Conservation (phyloP, 2,888 invertebrate genomes). For the Aproaerema taeniolella region DNA sequence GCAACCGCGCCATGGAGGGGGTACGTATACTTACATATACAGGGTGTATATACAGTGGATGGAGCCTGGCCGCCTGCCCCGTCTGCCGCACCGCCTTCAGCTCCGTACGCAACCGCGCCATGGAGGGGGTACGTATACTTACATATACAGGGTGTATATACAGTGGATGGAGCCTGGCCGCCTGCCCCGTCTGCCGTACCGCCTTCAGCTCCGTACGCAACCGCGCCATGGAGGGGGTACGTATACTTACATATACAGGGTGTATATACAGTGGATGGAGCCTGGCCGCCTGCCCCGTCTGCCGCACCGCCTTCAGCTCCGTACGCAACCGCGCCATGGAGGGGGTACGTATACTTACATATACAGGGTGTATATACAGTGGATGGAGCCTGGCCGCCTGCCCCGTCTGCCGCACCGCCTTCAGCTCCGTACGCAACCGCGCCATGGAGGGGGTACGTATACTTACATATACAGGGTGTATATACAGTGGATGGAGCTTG, state of each 20-base stretch:
- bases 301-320: slow-evolving; percentile 73
- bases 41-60: slow-evolving; percentile 80
- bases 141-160: slow-evolving; percentile 79
- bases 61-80: slow-evolving; percentile 13
- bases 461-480: too few relatives aligned
- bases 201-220: slow-evolving; percentile 69
- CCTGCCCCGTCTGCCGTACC: slow-evolving; percentile 80
- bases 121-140: slow-evolving; percentile 78
- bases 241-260: too few relatives aligned
- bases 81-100: slow-evolving; percentile 76
- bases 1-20: slow-evolving; percentile 75
- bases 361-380: too few relatives aligned
- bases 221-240: slow-evolving; percentile 75
- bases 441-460: slow-evolving; percentile 77
- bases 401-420: slow-evolving; percentile 78
- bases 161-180: slow-evolving; percentile 75
- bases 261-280: too few relatives aligned
- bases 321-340: slow-evolving; percentile 75
- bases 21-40: too few relatives aligned
- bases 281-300: slow-evolving; percentile 77
- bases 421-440: slow-evolving; percentile 69
- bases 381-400: slow-evolving; percentile 72
- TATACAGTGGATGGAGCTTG: too few relatives aligned
- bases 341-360: too few relatives aligned
- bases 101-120: slow-evolving; percentile 70